Percentiles rank a stretch among this genome's conserved stretches.
Evolutionary conservation across 2,888 invertebrate species (phyloP).

Genomic region (Mythimna impura): DNA sequence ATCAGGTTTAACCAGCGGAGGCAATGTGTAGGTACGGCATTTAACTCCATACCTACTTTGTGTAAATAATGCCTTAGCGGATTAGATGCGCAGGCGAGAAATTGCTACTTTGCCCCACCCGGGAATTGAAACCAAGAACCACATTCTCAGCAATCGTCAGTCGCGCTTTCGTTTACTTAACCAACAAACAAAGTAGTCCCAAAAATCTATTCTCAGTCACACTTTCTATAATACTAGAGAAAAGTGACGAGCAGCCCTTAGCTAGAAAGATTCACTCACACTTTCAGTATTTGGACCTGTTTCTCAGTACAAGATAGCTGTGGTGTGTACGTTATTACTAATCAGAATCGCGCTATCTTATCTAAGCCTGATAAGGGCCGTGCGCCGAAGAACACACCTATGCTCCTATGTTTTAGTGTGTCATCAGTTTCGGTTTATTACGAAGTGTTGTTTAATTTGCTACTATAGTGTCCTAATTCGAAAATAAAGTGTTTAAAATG

Average conservation of each 20-base stretch:
- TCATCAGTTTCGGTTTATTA: conserved; percentile 67
- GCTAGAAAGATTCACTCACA: conserved; percentile 41
- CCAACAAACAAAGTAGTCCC: neutral
- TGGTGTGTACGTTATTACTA: conserved; percentile 74
- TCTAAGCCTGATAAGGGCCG: conserved; percentile 78
- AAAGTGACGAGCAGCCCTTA: conserved; percentile 7
- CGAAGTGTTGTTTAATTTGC: conserved; percentile 58
- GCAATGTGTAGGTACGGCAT: no score
- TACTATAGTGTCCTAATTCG: conserved; percentile 60
- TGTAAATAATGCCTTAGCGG: no score
- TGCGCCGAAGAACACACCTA: conserved; percentile 77
- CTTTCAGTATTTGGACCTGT: conserved; percentile 22
- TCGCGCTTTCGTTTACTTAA: neutral
- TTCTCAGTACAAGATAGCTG: conserved; percentile 36
- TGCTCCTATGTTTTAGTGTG: conserved; percentile 72
- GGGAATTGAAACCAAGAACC: neutral
- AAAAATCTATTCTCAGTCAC: neutral
- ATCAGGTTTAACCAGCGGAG: no score
- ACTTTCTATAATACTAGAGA: neutral
- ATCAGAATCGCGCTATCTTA: conserved; percentile 81
- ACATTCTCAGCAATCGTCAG: neutral
- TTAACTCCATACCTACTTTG: no score
- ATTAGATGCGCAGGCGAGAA: neutral
- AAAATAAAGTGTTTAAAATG: conserved; percentile 77
- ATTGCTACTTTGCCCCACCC: neutral